Conservation (phyloP, 2,888 invertebrate genomes). For the Synergus laeviventris region DNA sequence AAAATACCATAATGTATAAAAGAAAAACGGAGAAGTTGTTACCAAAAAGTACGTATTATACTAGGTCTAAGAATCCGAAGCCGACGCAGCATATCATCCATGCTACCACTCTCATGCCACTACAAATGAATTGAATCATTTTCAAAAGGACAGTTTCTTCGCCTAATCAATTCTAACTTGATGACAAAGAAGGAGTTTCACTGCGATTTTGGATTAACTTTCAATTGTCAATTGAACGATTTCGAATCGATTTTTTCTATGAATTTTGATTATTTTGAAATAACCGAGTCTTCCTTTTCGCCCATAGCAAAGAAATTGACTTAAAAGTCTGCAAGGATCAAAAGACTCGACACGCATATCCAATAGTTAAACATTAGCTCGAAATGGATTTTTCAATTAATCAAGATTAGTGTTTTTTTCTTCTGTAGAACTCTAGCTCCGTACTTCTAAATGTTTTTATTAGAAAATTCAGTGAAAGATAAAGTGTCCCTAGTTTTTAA, state of each 20-base stretch:
- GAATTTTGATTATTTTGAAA: neutral
- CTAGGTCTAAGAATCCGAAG: constrained; percentile 25
- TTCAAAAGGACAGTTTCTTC: neutral
- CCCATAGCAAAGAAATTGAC: neutral
- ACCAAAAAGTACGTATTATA: constrained; percentile 48
- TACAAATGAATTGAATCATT: neutral
- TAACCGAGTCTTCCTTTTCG: neutral
- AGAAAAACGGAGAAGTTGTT: constrained; percentile 46
- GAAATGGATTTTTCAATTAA: constrained; percentile 8
- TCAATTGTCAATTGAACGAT: neutral
- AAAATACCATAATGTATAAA: constrained; percentile 48
- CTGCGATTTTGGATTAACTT: neutral
- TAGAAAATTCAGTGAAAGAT: neutral
- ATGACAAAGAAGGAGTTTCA: neutral
- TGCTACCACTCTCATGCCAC: constrained; percentile 6
- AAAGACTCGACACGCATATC: constrained; percentile 22
- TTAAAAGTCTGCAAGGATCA: neutral
- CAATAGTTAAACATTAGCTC: neutral
- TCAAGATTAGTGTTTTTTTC: constrained; percentile 1
- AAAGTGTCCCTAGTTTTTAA: neutral
- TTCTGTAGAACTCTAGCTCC: neutral
- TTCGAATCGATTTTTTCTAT: neutral
- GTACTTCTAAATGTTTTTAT: constrained; percentile 16
- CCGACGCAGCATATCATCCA: constrained; percentile 26
- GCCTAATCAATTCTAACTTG: neutral